Percentiles rank a stretch among this genome's conserved stretches.
These are phyloP conservation scores for Cantharis lateralis DNA, from an alignment of 2,888 invertebrate genomes.

Conservation along the genomic window DNA sequence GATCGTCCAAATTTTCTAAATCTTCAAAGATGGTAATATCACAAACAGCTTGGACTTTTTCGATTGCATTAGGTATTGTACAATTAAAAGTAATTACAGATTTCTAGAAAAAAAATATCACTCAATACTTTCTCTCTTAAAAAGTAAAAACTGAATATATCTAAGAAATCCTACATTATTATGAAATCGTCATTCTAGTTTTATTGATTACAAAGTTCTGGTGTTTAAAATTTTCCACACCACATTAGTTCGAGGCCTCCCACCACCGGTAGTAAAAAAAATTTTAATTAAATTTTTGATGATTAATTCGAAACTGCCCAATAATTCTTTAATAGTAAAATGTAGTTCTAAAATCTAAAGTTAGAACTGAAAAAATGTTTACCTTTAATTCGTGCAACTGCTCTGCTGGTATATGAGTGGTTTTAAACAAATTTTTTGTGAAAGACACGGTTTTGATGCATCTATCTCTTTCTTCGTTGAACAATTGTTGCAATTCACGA, in stretches of 20 bases:
- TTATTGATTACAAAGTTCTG: too few relatives aligned
- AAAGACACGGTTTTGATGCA: constrained; percentile 80
- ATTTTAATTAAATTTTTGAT: too few relatives aligned
- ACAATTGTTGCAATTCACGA: constrained; percentile 78
- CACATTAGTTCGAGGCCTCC: too few relatives aligned
- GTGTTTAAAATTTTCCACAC: too few relatives aligned
- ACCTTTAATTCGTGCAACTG: constrained; percentile 37
- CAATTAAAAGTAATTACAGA: constrained; percentile 63
- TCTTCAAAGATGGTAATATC: constrained; percentile 59
- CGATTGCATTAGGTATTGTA: constrained; percentile 62
- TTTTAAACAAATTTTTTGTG: constrained; percentile 69
- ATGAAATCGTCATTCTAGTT: too few relatives aligned
- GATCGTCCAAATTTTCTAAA: constrained; percentile 61
- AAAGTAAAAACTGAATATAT: too few relatives aligned
- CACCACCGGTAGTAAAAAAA: too few relatives aligned
- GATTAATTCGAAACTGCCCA: too few relatives aligned
- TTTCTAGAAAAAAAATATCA: constrained; percentile 25
- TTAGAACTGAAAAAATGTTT: neutral
- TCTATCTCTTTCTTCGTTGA: constrained; percentile 78
- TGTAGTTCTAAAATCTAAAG: neutral
- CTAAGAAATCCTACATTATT: too few relatives aligned
- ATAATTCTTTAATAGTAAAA: too few relatives aligned
- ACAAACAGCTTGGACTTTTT: constrained; percentile 60
- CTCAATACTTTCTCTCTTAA: too few relatives aligned
- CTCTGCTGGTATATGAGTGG: constrained; percentile 31